Percentiles rank a stretch among this genome's conserved stretches.
phyloP scores from a whole-genome alignment of 2,797 vertebrate species.

The Masticophis lateralis region DNA sequence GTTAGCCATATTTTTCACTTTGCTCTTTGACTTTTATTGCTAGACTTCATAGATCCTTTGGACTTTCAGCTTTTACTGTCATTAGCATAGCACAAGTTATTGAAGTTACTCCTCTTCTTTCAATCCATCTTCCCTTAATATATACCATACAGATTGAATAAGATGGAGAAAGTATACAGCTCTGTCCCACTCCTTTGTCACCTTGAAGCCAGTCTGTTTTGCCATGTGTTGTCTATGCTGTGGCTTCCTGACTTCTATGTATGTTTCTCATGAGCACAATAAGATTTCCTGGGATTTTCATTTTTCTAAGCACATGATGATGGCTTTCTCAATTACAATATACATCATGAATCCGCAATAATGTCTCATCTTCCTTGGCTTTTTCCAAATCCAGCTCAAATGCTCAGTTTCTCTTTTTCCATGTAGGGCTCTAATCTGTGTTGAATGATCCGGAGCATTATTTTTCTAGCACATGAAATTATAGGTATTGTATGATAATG shows the following conservation, averaged over 20 bases:
- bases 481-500: neutral
- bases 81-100: neutral
- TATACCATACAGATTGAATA: neutral
- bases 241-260: neutral
- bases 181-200: neutral
- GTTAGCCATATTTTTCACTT: neutral
- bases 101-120: neutral
- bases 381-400: neutral
- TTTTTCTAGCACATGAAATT: neutral
- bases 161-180: neutral
- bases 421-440: neutral
- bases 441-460: neutral
- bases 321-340: neutral
- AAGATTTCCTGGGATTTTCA: neutral
- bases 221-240: neutral
- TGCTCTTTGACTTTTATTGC: neutral
- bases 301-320: neutral
- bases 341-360: neutral
- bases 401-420: neutral
- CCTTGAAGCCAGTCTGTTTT: neutral
- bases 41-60: neutral
- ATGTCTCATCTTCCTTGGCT: neutral
- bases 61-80: neutral
- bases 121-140: neutral
- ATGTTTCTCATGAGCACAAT: neutral